Evolutionary conservation across 2,888 invertebrate species (phyloP).

Genomic region (Melieria crassipennis): DNA sequence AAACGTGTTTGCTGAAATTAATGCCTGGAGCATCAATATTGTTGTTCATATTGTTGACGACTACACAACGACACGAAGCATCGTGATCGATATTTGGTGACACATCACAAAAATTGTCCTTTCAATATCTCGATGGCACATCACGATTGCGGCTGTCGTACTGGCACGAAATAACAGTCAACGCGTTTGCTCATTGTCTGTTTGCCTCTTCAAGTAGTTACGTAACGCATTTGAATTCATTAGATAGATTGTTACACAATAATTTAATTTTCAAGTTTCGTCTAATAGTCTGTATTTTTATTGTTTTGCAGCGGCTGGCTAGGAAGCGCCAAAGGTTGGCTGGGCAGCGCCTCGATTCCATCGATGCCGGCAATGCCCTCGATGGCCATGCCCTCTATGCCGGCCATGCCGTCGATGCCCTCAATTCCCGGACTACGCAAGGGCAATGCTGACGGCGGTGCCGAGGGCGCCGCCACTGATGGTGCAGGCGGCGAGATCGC

Average conservation of each 20-base stretch:
- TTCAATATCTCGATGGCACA: no score
- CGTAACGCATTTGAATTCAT: no score
- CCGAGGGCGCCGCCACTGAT: slow-evolving; percentile 65
- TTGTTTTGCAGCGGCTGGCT: slow-evolving; percentile 74
- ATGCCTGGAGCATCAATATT: no score
- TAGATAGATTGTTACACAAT: not conserved
- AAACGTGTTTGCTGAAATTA: no score
- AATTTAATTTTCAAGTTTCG: not conserved
- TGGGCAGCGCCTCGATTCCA: slow-evolving; percentile 70
- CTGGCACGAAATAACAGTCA: no score
- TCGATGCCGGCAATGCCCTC: slow-evolving; percentile 66
- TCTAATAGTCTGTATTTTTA: not conserved
- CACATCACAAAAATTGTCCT: no score
- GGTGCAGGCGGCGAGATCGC: slow-evolving; percentile 48
- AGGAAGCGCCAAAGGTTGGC: slow-evolving; percentile 88
- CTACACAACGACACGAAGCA: no score
- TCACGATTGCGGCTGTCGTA: no score
- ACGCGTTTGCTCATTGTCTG: no score
- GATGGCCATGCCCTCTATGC: slow-evolving; percentile 63
- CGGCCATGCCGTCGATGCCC: slow-evolving; percentile 66
- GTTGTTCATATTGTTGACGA: no score
- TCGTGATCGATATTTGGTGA: no score
- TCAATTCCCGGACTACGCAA: slow-evolving; percentile 78
- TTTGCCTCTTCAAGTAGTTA: no score
- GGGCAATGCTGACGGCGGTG: slow-evolving; percentile 69